Evolutionary conservation across 1,140 invertebrate species (phyloP).

Genomic region (Physella acuta): DNA sequence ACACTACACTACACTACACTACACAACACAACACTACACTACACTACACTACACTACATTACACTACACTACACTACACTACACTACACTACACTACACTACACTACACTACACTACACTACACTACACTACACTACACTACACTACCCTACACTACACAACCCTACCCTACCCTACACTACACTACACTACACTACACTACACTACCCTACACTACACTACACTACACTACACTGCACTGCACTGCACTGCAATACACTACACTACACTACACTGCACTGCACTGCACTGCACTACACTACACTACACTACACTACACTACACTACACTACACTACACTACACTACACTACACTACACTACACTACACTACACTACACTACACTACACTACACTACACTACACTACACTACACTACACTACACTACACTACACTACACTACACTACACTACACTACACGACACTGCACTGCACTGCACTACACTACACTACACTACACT

Average conservation of each 20-base stretch:
- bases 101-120: conserved; percentile 22
- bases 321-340: conserved; percentile 20
- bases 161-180: conserved; percentile 10
- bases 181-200: conserved; percentile 1
- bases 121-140: conserved; percentile 8
- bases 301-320: conserved; percentile 29
- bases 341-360: conserved; percentile 12
- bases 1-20: conserved; percentile 12
- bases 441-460: conserved; percentile 29
- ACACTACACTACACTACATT: conserved; percentile 14
- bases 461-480: conserved; percentile 29
- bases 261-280: conserved; percentile 16
- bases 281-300: conserved; percentile 29
- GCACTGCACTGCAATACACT: too few relatives aligned
- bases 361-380: conserved; percentile 12
- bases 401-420: conserved; percentile 6
- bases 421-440: conserved; percentile 18
- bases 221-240: conserved; percentile 28
- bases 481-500: conserved; percentile 29
- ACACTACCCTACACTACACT: conserved; percentile 30
- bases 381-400: conserved; percentile 9
- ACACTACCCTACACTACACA: conserved; percentile 15
- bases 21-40: conserved; percentile 4
- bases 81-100: conserved; percentile 26
- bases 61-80: conserved; percentile 26